phyloP scores from a whole-genome alignment of 2,888 invertebrate genomes.

The Blera fallax region DNA sequence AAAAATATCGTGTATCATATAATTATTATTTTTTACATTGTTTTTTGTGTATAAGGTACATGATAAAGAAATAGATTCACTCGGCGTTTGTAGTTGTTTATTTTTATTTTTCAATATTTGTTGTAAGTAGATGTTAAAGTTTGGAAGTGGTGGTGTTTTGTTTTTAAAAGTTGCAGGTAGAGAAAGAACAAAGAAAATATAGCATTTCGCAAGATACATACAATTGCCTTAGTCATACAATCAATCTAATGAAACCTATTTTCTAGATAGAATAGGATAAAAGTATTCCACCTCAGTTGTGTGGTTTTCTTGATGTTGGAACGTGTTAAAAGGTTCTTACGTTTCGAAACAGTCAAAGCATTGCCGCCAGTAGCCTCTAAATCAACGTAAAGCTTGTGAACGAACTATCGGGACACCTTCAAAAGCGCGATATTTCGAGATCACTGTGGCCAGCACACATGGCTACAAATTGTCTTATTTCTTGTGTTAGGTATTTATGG shows the following conservation, averaged over 20 bases:
- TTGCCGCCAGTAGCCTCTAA: too few relatives aligned
- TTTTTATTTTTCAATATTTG: background rate
- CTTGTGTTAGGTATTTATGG: too few relatives aligned
- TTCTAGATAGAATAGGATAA: background rate
- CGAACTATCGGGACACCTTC: too few relatives aligned
- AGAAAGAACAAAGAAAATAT: background rate
- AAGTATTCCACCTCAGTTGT: background rate
- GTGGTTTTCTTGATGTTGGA: too few relatives aligned
- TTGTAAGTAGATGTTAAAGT: slow-evolving; percentile 22
- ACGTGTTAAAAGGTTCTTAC: too few relatives aligned
- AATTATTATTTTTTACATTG: slow-evolving; percentile 30
- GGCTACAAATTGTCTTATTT: too few relatives aligned
- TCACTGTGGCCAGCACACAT: too few relatives aligned
- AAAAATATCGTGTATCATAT: slow-evolving; percentile 69
- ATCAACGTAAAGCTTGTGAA: too few relatives aligned
- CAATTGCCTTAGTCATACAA: slow-evolving; percentile 16
- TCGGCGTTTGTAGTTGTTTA: slow-evolving; percentile 38
- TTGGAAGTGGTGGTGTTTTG: slow-evolving; percentile 53
- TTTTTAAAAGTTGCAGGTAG: slow-evolving; percentile 17
- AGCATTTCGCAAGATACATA: background rate
- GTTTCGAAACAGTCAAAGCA: too few relatives aligned
- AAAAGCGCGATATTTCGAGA: too few relatives aligned
- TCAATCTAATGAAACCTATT: background rate
- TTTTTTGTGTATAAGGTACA: slow-evolving; percentile 67
- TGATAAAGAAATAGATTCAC: slow-evolving; percentile 70